phyloP scores from a whole-genome alignment of 1,140 invertebrate genomes.

The Cherax quadricarinatus region DNA sequence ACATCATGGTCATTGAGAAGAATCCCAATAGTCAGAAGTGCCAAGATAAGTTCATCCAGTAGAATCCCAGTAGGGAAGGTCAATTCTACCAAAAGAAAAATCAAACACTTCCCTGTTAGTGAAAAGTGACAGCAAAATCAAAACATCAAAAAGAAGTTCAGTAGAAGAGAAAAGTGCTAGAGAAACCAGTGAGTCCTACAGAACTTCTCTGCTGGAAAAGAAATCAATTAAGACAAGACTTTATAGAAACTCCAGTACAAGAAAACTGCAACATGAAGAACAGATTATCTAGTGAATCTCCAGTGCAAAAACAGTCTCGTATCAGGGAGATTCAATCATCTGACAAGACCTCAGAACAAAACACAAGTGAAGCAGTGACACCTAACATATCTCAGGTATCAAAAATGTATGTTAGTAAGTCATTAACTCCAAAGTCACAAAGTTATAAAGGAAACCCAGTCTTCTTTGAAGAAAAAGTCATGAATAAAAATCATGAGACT shows the following conservation, averaged over 20 bases:
- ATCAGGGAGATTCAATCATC: not conserved
- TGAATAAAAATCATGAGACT: no score
- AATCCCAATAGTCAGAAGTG: not conserved
- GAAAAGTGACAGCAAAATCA: no score
- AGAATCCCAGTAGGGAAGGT: not conserved
- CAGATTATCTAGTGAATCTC: not conserved
- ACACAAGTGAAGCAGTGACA: not conserved
- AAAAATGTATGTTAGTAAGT: not conserved
- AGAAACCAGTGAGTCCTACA: not conserved
- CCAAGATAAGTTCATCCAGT: not conserved
- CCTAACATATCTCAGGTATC: not conserved
- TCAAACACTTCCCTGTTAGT: no score
- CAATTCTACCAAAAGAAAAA: no score
- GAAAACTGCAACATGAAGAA: not conserved
- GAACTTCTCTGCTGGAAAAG: not conserved
- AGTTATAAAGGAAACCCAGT: no score
- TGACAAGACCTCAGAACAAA: not conserved
- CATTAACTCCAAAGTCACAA: not conserved
- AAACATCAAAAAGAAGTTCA: no score
- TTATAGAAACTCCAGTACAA: not conserved
- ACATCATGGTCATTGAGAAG: not conserved
- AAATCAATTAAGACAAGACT: not conserved
- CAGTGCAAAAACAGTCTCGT: not conserved
- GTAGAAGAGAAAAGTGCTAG: not conserved
- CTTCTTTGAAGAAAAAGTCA: no score